These are phyloP conservation scores for Pomphorhynchus laevis DNA, from an alignment of 1,140 invertebrate species.

Conservation along the genomic window DNA sequence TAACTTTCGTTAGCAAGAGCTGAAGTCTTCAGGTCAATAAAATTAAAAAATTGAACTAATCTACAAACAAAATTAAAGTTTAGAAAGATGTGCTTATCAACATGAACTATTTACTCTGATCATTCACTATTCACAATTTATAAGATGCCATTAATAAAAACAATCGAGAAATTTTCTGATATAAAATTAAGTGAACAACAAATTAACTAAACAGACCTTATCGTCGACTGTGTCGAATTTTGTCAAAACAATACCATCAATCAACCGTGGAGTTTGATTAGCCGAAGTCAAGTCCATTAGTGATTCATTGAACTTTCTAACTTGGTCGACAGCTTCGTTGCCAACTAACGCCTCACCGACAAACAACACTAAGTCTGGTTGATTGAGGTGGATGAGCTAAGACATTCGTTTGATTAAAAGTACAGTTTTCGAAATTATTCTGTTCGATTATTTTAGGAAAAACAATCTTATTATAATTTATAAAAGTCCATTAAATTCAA, in stretches of 20 bases:
- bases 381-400: constrained; percentile 41
- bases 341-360: constrained; percentile 93
- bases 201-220: constrained; percentile 35
- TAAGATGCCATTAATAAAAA: not conserved
- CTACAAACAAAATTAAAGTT: too few species aligned
- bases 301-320: constrained; percentile 90
- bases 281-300: constrained; percentile 25
- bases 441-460: too few species aligned
- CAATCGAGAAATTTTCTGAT: not conserved
- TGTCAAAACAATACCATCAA: constrained; percentile 81
- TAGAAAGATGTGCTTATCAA: too few species aligned
- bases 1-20: too few species aligned
- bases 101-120: too few species aligned
- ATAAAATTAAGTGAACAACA: constrained; percentile 20
- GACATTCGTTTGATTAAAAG: too few species aligned
- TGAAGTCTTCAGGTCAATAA: too few species aligned
- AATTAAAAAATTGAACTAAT: too few species aligned
- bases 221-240: constrained; percentile 98
- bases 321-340: constrained; percentile 96
- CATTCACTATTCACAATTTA: too few species aligned
- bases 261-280: constrained; percentile 30
- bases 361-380: constrained; percentile 81
- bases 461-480: too few species aligned
- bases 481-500: too few species aligned
- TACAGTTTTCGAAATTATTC: too few species aligned